phyloP scores from a whole-genome alignment of 2,888 invertebrate genomes.

The Drosophila leonis region DNA sequence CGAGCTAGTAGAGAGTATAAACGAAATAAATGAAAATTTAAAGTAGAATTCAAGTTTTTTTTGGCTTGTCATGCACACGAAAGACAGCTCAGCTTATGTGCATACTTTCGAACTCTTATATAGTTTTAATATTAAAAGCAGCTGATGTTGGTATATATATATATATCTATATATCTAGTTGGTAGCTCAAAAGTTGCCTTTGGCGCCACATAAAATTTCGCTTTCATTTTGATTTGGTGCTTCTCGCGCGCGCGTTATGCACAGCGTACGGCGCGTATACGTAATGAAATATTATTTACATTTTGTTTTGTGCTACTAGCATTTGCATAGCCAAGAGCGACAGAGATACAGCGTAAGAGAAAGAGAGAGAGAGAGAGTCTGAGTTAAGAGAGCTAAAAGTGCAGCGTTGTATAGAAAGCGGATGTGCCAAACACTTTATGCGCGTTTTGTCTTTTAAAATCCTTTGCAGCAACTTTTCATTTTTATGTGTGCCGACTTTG shows the following conservation, averaged over 20 bases:
- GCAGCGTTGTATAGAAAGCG: slow-evolving; percentile 12
- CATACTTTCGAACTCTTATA: neutral
- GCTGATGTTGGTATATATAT: neutral
- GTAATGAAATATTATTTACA: slow-evolving; percentile 51
- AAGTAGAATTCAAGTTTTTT: neutral
- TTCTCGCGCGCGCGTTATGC: slow-evolving; percentile 4
- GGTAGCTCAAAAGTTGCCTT: slow-evolving; percentile 8
- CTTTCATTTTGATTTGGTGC: slow-evolving; percentile 41
- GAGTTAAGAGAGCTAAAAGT: slow-evolving; percentile 8
- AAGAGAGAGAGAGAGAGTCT: neutral
- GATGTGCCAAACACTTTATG: slow-evolving; percentile 47
- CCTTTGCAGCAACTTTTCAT: slow-evolving; percentile 54
- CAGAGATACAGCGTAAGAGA: neutral
- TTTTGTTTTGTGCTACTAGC: slow-evolving; percentile 45
- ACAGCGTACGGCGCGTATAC: slow-evolving; percentile 35
- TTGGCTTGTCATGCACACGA: neutral
- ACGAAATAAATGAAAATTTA: neutral
- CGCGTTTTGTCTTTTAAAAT: slow-evolving; percentile 56
- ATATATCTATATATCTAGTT: neutral
- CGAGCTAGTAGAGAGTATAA: neutral
- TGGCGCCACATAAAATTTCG: slow-evolving; percentile 36
- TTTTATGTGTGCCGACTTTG: slow-evolving; percentile 53
- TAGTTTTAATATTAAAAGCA: neutral
- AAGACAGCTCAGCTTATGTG: neutral
- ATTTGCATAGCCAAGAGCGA: slow-evolving; percentile 30